phyloP scores from a whole-genome alignment of 2,797 vertebrate species.

The Apodemus agrarius region DNA sequence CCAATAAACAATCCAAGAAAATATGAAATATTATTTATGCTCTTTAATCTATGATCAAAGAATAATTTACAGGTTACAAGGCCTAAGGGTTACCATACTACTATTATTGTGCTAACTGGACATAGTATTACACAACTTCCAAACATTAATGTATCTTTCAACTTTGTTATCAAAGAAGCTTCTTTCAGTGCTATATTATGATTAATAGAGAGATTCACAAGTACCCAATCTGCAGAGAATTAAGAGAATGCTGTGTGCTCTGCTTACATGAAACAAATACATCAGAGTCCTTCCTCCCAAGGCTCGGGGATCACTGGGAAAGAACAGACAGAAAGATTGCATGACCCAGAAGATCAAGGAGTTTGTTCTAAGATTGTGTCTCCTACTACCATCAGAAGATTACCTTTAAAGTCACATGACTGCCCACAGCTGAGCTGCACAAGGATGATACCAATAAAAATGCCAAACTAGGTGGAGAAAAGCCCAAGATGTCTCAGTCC shows the following conservation, averaged over 20 bases:
- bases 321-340: neutral
- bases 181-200: neutral
- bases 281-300: too few species aligned
- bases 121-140: neutral
- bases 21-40: neutral
- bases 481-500: neutral
- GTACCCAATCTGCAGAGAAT: neutral
- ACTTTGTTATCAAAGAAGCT: neutral
- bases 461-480: neutral
- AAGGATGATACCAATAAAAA: neutral
- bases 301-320: neutral
- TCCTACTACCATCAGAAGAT: neutral
- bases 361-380: too few species aligned
- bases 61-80: neutral
- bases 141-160: neutral
- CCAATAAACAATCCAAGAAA: neutral
- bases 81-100: neutral
- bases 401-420: too few species aligned
- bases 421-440: too few species aligned
- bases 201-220: neutral
- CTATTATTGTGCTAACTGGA: neutral
- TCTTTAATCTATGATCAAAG: conserved; percentile 15
- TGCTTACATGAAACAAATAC: neutral
- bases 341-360: neutral
- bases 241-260: neutral